Evolutionary conservation across 92 coral and sea anemone species (phyloP), one percentile per base, ranked within the genome.

Genomic region (Ricordea florida): DNA sequence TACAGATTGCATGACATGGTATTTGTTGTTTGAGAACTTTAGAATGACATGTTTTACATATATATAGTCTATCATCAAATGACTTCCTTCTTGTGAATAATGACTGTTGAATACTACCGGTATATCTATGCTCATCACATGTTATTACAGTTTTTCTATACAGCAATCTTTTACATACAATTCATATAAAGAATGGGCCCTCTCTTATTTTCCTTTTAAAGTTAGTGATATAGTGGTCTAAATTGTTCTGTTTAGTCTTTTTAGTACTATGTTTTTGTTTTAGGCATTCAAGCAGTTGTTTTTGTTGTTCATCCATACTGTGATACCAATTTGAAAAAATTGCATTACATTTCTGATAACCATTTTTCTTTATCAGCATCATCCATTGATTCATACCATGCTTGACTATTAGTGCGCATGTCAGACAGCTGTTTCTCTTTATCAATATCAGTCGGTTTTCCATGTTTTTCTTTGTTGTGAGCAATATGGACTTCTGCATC

Each of bases 21-120:
- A 43, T 38, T 72, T n/a, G 3, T 17, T 41, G 49, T 72, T 72
- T 29, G 3, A 57, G 26, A 25, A 25, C 45, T 72, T 72, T 72
- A 56, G 44, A 14, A 21, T 74, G 80, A 25, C 80, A 74, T 41
- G 80, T 72, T 72, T 72, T 72, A 72, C 80, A 72, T 15, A 72
- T 43, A 57, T 72, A 72, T 28, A 17, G 47, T 62, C 24, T 48
- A 20, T 51, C 82, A 75, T 75, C 73, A 75, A 75, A 75, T 75
- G 81, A 75, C 57, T 25, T 31, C n/a, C n/a, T n/a, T n/a, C n/a
- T n/a, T n/a, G n/a, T n/a, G n/a, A n/a, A n/a, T n/a, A n/a, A 57
- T 70, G 50, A 10, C 50, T 70, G 34, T 30, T 28, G 38, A 70
- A 70, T 36, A 69, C 34, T n/a, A 50, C 5, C 49, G 10, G 18